Evolutionary conservation across 2,888 invertebrate species (phyloP).

Genomic region (Spicauda simplicius): DNA sequence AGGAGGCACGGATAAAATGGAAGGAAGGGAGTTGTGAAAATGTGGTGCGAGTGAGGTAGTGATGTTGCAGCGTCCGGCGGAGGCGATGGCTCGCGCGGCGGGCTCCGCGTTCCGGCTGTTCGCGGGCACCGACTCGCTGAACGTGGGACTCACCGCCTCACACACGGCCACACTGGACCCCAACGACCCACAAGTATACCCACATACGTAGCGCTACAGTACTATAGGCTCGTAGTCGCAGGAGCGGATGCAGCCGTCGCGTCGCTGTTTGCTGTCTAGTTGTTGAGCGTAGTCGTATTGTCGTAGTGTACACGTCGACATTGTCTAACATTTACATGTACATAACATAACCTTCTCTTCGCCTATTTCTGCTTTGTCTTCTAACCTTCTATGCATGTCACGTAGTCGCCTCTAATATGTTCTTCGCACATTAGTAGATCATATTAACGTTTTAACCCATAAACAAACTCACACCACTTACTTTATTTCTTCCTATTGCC

Average conservation of each 20-base stretch:
- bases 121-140: constrained; percentile 90
- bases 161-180: constrained; percentile 83
- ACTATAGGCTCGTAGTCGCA: constrained; percentile 41
- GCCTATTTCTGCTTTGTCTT: background rate
- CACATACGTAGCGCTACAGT: constrained; percentile 54
- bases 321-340: background rate
- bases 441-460: background rate
- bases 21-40: background rate
- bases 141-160: constrained; percentile 88
- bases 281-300: constrained; percentile 11
- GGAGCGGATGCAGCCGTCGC: constrained; percentile 12
- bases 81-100: constrained; percentile 91
- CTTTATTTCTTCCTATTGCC: background rate
- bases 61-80: constrained; percentile 88
- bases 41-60: constrained; percentile 52
- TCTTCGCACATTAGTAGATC: constrained; percentile 6
- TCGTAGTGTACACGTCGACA: background rate
- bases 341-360: background rate
- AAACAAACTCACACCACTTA: background rate
- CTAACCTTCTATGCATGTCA: background rate
- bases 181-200: constrained; percentile 79
- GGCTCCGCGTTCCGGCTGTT: constrained; percentile 92
- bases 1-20: background rate
- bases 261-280: constrained; percentile 10
- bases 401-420: constrained; percentile 4